Base-by-base conservation (phyloP, 2,113 vertebrate species). In the Aptenodytes patagonicus region DNA sequence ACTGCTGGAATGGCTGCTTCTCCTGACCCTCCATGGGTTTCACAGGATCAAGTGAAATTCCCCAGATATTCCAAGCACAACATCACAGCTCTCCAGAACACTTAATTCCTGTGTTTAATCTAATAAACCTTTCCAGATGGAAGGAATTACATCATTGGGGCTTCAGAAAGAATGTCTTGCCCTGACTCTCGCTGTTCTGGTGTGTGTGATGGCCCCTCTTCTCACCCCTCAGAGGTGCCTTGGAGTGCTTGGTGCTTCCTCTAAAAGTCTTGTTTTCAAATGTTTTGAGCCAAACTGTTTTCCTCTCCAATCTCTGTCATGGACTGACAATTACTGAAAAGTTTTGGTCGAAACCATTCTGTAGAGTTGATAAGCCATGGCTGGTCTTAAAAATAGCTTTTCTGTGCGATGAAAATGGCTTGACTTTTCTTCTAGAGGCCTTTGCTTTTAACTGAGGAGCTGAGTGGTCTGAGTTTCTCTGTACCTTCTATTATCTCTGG, bases 311-410 rank as follows among this genome's bases (percentile, higher is more conserved):
- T 75, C 7, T 82, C 40, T 73, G 15, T 54, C 46, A 25, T 10
- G 15, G 34, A 21, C 25, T 89, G 76, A 44, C 38, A 83, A 13
- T 77, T 84, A 21, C 54, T 80, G 40, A 61, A 34, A 52, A 40
- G 22, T 73, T 88, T 24, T 62, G 34, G 7, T 36, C 5, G 3
- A 86, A 93, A 75, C 40, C 0, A 0, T 92, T 86, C 44, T 54
- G 10, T 32, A 34, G 58, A 57, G 54, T 20, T 92, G 44, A 4
- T 47, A 77, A 86, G 21, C 42, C 17, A 8, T 40, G 68, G 15
- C 34, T 80, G n/a, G 19, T 86, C 54, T 95, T 94, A 54, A 83
- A 94, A 80, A 77, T 26, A 86, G 10, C 44, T 93, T 44, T 31
- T 75, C 34, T 82, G 34, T 76, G 15, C 65, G 60, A 2, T 51